Base-by-base conservation (phyloP, 2,113 vertebrate species). In the Gadus chalcogrammus region DNA sequence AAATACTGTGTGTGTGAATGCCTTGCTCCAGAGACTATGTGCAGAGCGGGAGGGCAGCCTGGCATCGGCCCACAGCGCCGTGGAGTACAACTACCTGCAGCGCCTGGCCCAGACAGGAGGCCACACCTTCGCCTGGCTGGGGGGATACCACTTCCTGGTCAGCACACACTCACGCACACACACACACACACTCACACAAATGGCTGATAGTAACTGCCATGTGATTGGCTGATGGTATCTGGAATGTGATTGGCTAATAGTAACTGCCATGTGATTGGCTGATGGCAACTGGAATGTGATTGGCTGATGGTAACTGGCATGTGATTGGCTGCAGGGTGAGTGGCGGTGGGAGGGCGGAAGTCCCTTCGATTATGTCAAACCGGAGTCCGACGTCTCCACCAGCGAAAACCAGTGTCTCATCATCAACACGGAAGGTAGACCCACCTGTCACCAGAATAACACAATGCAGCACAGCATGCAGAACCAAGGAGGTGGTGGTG, bases 1-100 rank as follows among this genome's bases (percentile, higher is more conserved):
- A 13, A 28, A 63, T 8, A 5, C 9, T 20, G 6, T 17, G 11
- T 48, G 7, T 65, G 5, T 42, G 1, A 7, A 16, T 18, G n/a
- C 31, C 12, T 31, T 11, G 16, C 16, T 9, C 35, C 64, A 65
- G 64, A 11, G 9, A 12, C 9, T 35, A 15, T 64, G 62, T 35
- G 15, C 15, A 2, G 16, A 28, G 3, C 28, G 0, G 13, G 15
- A 64, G 28, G 28, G 22, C 62, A 35, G 15, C 62, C 15, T 64
- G 62, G 62, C 28, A 15, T 64, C 62, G 28, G 62, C 62, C 62
- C 62, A 64, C 62, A 35, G 28, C 16, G 16, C 16, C 28, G 17
- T 24, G 62, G 62, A 64, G 28, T 64, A 64, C 27, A 5, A 9
- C 28, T 64, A 31, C 62, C 62, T 64, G 27, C 62, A 64, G 62